These are phyloP conservation scores for Sphecodes monilicornis DNA, from an alignment of 2,888 invertebrate species.

Conservation along the genomic window DNA sequence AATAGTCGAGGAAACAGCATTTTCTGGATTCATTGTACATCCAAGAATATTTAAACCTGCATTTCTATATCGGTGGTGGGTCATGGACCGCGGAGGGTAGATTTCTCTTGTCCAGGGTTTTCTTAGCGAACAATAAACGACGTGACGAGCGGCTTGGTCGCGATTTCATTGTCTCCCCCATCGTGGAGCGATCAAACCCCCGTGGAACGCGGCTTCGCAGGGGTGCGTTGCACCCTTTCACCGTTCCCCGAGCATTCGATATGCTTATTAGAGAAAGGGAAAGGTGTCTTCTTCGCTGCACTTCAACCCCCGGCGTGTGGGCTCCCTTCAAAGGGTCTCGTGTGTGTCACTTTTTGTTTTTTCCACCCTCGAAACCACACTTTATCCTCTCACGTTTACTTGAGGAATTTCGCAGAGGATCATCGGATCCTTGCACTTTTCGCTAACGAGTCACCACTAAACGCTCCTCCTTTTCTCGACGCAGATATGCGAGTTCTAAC, in stretches of 20 bases:
- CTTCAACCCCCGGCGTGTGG: slow-evolving; percentile 9
- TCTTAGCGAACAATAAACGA: slow-evolving; percentile 19
- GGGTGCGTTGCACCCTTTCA: slow-evolving; percentile 30
- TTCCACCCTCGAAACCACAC: background rate
- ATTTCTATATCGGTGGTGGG: background rate
- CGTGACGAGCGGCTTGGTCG: slow-evolving; percentile 10
- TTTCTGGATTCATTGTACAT: background rate
- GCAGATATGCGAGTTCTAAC: background rate
- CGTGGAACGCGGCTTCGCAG: slow-evolving; percentile 21
- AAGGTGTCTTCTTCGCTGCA: slow-evolving; percentile 32
- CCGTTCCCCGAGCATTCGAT: slow-evolving; percentile 34
- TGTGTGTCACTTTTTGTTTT: slow-evolving; percentile 9
- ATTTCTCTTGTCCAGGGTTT: slow-evolving; percentile 3
- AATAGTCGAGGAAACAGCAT: background rate
- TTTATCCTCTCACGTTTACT: slow-evolving; percentile 3
- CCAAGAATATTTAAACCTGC: background rate
- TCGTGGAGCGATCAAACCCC: slow-evolving; percentile 30
- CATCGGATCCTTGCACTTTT: background rate
- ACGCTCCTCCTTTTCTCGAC: background rate
- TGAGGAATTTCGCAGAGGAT: background rate
- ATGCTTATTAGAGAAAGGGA: slow-evolving; percentile 34
- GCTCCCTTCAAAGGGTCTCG: slow-evolving; percentile 4
- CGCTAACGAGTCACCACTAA: background rate
- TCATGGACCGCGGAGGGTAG: background rate
- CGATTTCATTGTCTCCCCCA: slow-evolving; percentile 37